Conservation (phyloP, 2,888 invertebrate genomes). For the Poecilus cupreus region DNA sequence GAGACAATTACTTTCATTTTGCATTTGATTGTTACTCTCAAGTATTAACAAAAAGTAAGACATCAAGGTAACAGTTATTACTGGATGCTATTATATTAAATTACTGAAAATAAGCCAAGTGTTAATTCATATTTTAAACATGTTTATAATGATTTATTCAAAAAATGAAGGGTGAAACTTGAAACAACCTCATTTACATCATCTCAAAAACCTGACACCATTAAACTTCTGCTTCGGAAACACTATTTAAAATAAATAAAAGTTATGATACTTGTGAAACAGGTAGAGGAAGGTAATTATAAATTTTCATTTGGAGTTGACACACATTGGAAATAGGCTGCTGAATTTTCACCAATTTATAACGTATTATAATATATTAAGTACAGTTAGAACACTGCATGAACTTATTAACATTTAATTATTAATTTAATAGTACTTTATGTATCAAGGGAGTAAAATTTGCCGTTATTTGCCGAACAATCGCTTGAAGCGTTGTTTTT, state of each 20-base stretch:
- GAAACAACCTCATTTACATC: background rate
- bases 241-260: constrained; percentile 3
- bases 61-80: background rate
- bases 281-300: background rate
- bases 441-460: no score
- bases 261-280: constrained; percentile 13
- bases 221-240: no score
- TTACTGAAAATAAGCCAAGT: background rate
- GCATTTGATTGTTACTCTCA: no score
- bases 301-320: constrained; percentile 12
- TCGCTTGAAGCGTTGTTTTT: no score
- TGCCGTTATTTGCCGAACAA: no score
- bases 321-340: constrained; percentile 11
- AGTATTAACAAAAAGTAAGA: no score
- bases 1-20: no score
- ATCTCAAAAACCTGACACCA: constrained; percentile 19
- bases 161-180: constrained; percentile 1
- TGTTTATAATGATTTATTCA: background rate
- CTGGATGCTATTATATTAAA: constrained; percentile 3
- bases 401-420: no score
- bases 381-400: no score
- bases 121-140: background rate
- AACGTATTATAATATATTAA: background rate
- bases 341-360: background rate
- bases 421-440: no score